Percentiles rank a stretch among this genome's conserved stretches.
Evolutionary conservation across 2,888 invertebrate species (phyloP).

Genomic region (Celastrina argiolus): DNA sequence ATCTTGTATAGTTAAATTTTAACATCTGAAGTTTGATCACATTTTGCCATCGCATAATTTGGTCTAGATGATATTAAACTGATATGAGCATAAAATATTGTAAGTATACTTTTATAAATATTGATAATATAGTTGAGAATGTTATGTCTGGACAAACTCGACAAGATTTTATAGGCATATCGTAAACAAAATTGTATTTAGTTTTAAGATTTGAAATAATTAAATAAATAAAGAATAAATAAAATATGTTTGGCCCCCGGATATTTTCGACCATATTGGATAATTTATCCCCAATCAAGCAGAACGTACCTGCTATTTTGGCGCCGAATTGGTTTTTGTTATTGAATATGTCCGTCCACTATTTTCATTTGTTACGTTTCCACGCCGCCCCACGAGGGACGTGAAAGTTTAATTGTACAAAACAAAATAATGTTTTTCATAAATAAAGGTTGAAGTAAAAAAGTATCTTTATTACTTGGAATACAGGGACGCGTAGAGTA

Average conservation of each 20-base stretch:
- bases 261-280: constrained; percentile 34
- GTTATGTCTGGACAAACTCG: too few species aligned
- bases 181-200: too few species aligned
- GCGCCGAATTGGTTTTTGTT: constrained; percentile 20
- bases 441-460: too few species aligned
- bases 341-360: constrained; percentile 24
- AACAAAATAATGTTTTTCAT: neutral
- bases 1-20: too few species aligned
- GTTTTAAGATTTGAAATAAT: too few species aligned
- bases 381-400: neutral
- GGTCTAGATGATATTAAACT: neutral
- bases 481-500: too few species aligned
- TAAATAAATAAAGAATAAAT: too few species aligned
- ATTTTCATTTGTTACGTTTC: constrained; percentile 18
- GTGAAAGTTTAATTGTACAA: neutral
- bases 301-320: constrained; percentile 27
- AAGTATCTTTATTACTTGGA: too few species aligned
- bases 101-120: too few species aligned
- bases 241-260: constrained; percentile 18
- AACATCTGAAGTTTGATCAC: too few species aligned
- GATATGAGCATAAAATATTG: neutral
- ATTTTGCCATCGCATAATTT: neutral
- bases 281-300: constrained; percentile 32
- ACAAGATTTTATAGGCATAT: too few species aligned
- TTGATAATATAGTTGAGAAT: too few species aligned